These are phyloP conservation scores for Petrocephalus zakoni DNA, from an alignment of 2,113 vertebrate genomes.

Conservation along the genomic window DNA sequence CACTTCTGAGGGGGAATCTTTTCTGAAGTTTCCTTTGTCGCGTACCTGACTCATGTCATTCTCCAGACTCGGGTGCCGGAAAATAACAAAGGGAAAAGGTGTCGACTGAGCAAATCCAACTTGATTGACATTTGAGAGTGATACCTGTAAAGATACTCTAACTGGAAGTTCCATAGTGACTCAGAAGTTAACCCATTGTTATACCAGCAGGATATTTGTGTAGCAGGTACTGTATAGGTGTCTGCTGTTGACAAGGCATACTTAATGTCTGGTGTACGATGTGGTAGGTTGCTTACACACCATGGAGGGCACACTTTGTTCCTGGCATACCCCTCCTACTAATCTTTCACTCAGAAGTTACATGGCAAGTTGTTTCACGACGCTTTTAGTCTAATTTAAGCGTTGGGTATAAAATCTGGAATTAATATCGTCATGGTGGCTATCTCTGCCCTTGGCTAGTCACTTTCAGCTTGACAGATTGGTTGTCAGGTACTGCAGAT, in stretches of 20 bases:
- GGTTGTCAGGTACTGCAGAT: neutral
- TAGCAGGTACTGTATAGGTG: neutral
- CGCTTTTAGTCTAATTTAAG: neutral
- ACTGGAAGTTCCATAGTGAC: neutral
- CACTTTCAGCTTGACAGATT: neutral
- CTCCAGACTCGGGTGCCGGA: neutral
- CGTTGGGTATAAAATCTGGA: neutral
- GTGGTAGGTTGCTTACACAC: neutral
- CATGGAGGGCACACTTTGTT: neutral
- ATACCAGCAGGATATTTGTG: neutral
- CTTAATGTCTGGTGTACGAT: neutral
- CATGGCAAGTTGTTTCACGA: neutral
- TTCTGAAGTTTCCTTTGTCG: neutral
- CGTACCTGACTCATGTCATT: neutral
- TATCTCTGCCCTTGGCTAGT: neutral
- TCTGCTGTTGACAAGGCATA: neutral
- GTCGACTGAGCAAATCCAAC: neutral
- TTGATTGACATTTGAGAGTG: conserved; percentile 15
- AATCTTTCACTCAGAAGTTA: neutral
- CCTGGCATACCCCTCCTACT: neutral
- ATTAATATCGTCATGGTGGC: neutral
- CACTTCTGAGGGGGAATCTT: neutral
- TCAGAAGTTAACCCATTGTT: neutral
- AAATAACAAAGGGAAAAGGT: neutral
- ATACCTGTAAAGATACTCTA: conserved; percentile 5